Percentiles rank a stretch among this genome's conserved stretches.
Evolutionary conservation across 2,888 invertebrate species (phyloP).

Genomic region (Leptogaster cylindrica): DNA sequence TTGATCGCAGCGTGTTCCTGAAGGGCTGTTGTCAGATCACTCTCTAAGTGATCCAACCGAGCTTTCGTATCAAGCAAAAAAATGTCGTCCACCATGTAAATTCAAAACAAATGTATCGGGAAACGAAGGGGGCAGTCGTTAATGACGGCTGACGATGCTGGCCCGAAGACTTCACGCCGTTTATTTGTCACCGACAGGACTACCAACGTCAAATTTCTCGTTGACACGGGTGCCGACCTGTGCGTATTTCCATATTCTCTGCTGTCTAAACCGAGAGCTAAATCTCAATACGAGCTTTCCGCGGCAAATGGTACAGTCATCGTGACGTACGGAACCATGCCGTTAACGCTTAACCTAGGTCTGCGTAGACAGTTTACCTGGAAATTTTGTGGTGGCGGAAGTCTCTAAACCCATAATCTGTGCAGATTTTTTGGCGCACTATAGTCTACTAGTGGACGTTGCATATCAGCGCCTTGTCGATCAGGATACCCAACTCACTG

Average conservation of each 20-base stretch:
- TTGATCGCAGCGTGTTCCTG: too few species aligned
- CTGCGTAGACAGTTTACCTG: neutral
- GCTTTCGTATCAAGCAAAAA: too few species aligned
- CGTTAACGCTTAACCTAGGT: neutral
- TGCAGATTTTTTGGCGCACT: too few species aligned
- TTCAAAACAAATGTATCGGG: too few species aligned
- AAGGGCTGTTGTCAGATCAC: too few species aligned
- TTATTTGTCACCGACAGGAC: neutral
- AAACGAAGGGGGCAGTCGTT: too few species aligned
- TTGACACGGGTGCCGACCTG: neutral
- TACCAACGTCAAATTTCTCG: neutral
- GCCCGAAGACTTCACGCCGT: slow-evolving; percentile 1
- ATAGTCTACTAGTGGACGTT: neutral
- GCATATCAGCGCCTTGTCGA: neutral
- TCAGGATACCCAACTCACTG: neutral
- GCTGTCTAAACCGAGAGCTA: fast-evolving
- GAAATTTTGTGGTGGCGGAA: neutral
- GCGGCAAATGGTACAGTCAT: neutral
- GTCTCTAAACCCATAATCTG: neutral
- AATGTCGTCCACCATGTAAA: too few species aligned
- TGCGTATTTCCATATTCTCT: neutral
- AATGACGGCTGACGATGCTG: too few species aligned
- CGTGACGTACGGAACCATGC: neutral
- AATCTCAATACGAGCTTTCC: neutral
- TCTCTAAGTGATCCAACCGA: too few species aligned